phyloP scores from a whole-genome alignment of 2,888 invertebrate species.

The Polyommatus icarus region DNA sequence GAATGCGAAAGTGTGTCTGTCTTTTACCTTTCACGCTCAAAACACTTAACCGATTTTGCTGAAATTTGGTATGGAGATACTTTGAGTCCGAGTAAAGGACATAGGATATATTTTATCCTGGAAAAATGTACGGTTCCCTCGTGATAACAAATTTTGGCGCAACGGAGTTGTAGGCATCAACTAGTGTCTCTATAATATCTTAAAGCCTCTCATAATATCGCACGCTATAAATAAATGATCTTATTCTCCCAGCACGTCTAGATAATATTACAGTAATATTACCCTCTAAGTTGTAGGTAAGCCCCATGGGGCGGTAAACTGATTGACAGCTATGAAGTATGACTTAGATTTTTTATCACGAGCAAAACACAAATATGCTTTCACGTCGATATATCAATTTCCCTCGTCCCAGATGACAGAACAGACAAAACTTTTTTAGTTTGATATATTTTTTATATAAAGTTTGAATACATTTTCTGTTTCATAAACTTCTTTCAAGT shows the following conservation, averaged over 20 bases:
- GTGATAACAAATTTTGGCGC: too few relatives aligned
- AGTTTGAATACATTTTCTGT: not conserved
- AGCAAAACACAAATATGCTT: conserved; percentile 77
- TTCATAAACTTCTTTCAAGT: not conserved
- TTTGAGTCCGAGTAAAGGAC: too few relatives aligned
- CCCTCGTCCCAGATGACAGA: conserved; percentile 64
- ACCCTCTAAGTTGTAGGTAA: conserved; percentile 60
- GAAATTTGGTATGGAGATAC: too few relatives aligned
- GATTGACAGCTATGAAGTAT: conserved; percentile 79
- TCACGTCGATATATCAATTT: conserved; percentile 78
- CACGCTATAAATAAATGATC: not conserved
- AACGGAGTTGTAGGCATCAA: too few relatives aligned
- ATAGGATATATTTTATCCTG: too few relatives aligned
- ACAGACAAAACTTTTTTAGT: conserved; percentile 47
- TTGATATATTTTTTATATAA: not conserved
- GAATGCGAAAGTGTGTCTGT: too few relatives aligned
- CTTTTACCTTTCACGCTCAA: too few relatives aligned
- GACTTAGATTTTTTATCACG: conserved; percentile 71
- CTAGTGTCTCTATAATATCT: not conserved
- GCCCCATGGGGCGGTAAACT: conserved; percentile 64
- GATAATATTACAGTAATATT: not conserved
- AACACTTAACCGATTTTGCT: too few relatives aligned
- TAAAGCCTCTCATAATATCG: not conserved
- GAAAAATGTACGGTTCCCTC: too few relatives aligned
- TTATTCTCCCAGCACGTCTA: not conserved